Base-by-base conservation (phyloP, 2,888 invertebrate species). In the Amiota minor region DNA sequence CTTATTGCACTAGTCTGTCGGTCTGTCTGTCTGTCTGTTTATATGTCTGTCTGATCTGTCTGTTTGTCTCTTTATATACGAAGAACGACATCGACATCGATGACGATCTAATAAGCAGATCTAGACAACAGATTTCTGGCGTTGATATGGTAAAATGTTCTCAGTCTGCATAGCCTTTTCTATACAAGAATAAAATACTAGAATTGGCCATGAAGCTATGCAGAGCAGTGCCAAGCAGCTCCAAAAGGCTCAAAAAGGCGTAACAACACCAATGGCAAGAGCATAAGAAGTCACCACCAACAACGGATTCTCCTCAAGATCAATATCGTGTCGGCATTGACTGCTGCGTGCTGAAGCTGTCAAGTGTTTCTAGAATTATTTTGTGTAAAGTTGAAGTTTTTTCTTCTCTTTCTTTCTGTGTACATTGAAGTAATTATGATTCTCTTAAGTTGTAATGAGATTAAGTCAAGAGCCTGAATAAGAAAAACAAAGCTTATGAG, bases 291-390 rank as follows among this genome's bases (percentile, higher is more conserved):
- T 4, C 18, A 23, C 18, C 20, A 59, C 47, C 65, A 65, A 46
- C 65, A 18, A 65, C 47, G 47, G 65, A 47, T 47, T n/a, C 47
- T 65, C 47, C 49, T 77, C 70, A 56, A 75, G 73, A 81, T 80
- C 77, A 71, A 75, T 74, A 68, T 72, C 68, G 47, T 55, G 74
- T 72, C 74, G 62, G 59, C 59, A 47, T n/a, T 20, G 72, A 72
- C 65, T 81, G 80, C 80, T 85, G 85, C 85, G 83, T 83, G 83
- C 85, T 83, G 79, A 84, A 83, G 81, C 85, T 85, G 83, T 83
- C 83, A 85, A 83, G 80, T 79, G 78, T 75, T 64, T 53, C 16
- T 53, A n/a, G n/a, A 53, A 16, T 53, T 59, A 59, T 18, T 53
- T 53, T 53, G 53, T 53, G 23, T 23, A 23, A 23, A 11, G 9